Base-by-base conservation (phyloP, 1,140 invertebrate genomes). In the Caenorhabditis brenneri region DNA sequence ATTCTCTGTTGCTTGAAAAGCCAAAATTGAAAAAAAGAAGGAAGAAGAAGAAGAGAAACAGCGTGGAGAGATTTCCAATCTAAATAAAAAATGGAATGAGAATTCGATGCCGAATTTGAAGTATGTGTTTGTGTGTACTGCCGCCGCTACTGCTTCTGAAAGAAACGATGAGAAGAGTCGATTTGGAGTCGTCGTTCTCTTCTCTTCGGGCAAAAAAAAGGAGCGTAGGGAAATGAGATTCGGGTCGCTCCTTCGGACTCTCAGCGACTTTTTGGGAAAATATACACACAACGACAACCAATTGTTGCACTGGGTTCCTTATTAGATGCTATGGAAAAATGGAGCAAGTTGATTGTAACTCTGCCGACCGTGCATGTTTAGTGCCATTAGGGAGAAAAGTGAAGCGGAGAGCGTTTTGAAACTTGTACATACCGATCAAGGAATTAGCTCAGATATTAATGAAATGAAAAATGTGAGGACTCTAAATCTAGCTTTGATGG, bases 41-140 rank as follows among this genome's bases (percentile, higher is more conserved):
- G 5, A n/a, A 36, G 29, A 31, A 46, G 65, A 19, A 46, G 36
- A 74, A 46, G 16, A 65, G 58, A 74, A n/a, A 55, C 22, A 55
- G 53, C 24, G 53, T 55, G 24, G 53, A 55, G 65, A 74, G 65
- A 74, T 74, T 74, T 74, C n/a, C 65, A 74, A 74, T 74, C 65
- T 74, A 74, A 74, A 74, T 74, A 74, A 74, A 74, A 74, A 74
- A 42, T 74, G 65, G 29, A 74, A 74, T 74, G 65, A 74, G 65
- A 74, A 74, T 74, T 39, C 65, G 58, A 33, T 42, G 65, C 65
- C 65, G 65, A 74, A 39, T 42, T 74, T 74, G 65, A 74, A 74
- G 65, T 55, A 55, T 55, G 53, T 74, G 65, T 39, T 24, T 74
- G 65, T 74, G 29, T 24, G 15, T 16, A 74, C 65, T 42, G 65